phyloP scores from a whole-genome alignment of 2,888 invertebrate species.

The Philereme vetulata region DNA sequence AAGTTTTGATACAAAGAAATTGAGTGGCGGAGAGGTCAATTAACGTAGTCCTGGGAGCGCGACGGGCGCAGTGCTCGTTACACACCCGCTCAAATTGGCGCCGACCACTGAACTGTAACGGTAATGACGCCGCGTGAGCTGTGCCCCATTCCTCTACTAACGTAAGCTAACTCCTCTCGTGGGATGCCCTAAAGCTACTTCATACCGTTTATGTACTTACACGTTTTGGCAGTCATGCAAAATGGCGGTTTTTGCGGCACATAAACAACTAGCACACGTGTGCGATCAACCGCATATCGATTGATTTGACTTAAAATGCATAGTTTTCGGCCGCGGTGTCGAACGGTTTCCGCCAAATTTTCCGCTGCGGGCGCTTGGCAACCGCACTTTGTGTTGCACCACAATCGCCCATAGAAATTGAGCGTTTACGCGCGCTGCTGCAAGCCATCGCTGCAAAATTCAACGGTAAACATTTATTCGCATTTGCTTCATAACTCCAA shows the following conservation, averaged over 20 bases:
- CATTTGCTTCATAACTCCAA: constrained; percentile 54
- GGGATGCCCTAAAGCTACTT: constrained; percentile 74
- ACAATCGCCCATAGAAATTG: constrained; percentile 61
- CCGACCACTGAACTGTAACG: constrained; percentile 72
- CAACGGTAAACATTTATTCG: constrained; percentile 45
- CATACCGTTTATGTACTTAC: constrained; percentile 59
- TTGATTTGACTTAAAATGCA: constrained; percentile 79
- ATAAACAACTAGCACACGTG: constrained; percentile 79
- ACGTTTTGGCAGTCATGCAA: constrained; percentile 76
- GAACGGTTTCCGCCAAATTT: constrained; percentile 76
- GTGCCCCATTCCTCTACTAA: constrained; percentile 66
- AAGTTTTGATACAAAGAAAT: constrained; percentile 58
- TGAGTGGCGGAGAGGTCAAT: constrained; percentile 61
- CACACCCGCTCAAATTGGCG: constrained; percentile 70
- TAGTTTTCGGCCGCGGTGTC: constrained; percentile 73
- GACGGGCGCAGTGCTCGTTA: constrained; percentile 67
- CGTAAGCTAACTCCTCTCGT: constrained; percentile 72
- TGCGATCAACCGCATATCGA: constrained; percentile 73
- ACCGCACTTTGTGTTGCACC: constrained; percentile 64
- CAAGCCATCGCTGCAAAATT: constrained; percentile 44
- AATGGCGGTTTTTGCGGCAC: constrained; percentile 78
- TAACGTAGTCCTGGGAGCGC: constrained; percentile 66
- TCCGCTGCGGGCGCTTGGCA: constrained; percentile 74
- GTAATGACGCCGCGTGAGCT: constrained; percentile 72
- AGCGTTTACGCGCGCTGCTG: constrained; percentile 50